Conservation (phyloP, 2,888 invertebrate species). For the Heteropelma amictum region DNA sequence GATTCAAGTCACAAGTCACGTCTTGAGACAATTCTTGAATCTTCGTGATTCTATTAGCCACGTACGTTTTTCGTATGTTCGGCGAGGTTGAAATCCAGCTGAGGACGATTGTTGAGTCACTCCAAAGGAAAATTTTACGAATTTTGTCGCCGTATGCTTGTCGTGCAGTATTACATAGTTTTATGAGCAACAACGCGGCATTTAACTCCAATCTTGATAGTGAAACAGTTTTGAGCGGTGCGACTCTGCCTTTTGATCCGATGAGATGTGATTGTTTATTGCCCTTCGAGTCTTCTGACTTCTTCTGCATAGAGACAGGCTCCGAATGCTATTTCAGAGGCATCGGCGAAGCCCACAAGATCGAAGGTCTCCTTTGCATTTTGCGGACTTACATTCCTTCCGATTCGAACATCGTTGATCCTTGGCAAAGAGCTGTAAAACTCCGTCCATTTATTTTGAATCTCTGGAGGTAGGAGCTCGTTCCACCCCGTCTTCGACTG, state of each 20-base stretch:
- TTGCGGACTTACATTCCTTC: slow-evolving; percentile 7
- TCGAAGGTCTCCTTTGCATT: slow-evolving; percentile 2
- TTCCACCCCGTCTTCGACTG: slow-evolving; percentile 2
- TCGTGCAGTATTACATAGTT: slow-evolving; percentile 1
- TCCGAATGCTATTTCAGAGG: slow-evolving; percentile 57
- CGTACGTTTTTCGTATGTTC: slow-evolving; percentile 44
- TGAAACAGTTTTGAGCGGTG: slow-evolving; percentile 47
- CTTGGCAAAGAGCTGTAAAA: slow-evolving; percentile 15
- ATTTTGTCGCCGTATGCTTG: slow-evolving; percentile 32
- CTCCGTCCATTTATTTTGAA: not conserved
- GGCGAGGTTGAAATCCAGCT: slow-evolving; percentile 51
- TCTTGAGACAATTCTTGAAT: slow-evolving; percentile 47
- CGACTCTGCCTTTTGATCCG: slow-evolving; percentile 36
- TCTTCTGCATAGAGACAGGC: slow-evolving; percentile 53
- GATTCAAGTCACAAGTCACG: slow-evolving; percentile 16
- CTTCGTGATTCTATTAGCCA: slow-evolving; percentile 51
- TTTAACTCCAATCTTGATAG: slow-evolving; percentile 48
- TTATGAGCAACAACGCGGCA: slow-evolving; percentile 38
- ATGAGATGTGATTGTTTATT: not conserved
- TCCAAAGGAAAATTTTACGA: slow-evolving; percentile 45
- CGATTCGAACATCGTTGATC: slow-evolving; percentile 9
- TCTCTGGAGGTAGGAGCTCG: not conserved
- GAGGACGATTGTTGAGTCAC: slow-evolving; percentile 55
- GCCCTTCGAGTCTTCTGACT: not conserved
- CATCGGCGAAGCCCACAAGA: slow-evolving; percentile 60